phyloP scores from a whole-genome alignment of 2,797 vertebrate species.

The Bradypus variegatus region DNA sequence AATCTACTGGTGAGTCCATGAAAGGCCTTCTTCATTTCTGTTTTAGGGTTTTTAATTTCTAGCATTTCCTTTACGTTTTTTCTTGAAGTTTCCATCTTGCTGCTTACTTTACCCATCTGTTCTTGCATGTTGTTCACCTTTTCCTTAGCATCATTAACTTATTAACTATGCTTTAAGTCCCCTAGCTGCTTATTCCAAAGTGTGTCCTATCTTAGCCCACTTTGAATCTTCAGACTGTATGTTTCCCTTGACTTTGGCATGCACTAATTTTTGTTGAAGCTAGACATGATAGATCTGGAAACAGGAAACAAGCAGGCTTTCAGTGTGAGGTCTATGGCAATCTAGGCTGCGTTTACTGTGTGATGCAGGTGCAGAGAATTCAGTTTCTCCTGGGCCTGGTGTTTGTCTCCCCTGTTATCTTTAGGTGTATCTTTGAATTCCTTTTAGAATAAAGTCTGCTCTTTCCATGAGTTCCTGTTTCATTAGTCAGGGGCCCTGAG shows the following conservation, averaged over 20 bases:
- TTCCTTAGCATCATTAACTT: neutral
- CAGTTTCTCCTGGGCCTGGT: neutral
- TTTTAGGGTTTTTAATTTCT: neutral
- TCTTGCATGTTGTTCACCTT: neutral
- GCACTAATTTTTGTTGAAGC: neutral
- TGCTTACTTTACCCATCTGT: neutral
- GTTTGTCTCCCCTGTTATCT: neutral
- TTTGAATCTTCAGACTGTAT: neutral
- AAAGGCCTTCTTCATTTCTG: neutral
- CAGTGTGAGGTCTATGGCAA: neutral
- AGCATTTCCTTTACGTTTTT: neutral
- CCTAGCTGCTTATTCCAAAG: neutral
- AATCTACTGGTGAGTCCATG: too few relatives aligned
- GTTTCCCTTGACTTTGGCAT: neutral
- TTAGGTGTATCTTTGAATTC: neutral
- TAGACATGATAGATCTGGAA: neutral
- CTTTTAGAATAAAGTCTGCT: neutral
- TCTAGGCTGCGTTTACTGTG: neutral
- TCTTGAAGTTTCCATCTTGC: neutral
- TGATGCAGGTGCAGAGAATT: neutral
- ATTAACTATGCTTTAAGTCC: neutral
- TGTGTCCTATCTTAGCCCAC: neutral
- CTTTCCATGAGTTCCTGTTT: too few relatives aligned
- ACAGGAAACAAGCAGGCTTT: neutral
- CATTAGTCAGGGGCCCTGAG: too few relatives aligned